phyloP scores from a whole-genome alignment of 2,113 vertebrate genomes.

The Chaenogobius annularis region DNA sequence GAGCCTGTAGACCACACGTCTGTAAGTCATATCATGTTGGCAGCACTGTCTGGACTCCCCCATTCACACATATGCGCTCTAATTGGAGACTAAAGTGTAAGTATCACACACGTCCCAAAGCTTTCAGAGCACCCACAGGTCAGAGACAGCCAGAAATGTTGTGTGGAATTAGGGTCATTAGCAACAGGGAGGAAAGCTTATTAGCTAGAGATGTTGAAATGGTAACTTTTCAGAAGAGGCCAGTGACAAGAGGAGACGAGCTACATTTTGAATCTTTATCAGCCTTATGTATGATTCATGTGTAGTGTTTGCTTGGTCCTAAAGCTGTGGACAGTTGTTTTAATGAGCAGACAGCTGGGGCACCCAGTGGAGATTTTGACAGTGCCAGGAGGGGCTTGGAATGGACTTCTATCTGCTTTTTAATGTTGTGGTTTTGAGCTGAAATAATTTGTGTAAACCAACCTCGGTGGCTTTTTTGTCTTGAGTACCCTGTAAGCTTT shows the following conservation, averaged over 20 bases:
- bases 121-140: constrained; percentile 27
- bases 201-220: constrained; percentile 32
- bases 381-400: neutral
- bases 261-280: constrained; percentile 20
- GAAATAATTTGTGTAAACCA: too few relatives aligned
- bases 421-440: too few relatives aligned
- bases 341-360: constrained; percentile 8
- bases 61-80: constrained; percentile 12
- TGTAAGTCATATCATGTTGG: constrained; percentile 59
- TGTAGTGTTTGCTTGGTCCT: constrained; percentile 15
- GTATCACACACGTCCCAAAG: neutral
- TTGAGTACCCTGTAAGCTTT: too few relatives aligned
- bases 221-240: constrained; percentile 1
- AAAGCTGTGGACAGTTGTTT: constrained; percentile 20
- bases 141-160: constrained; percentile 44
- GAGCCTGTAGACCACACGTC: constrained; percentile 36
- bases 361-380: constrained; percentile 5
- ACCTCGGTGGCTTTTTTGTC: too few relatives aligned
- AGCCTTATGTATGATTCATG: constrained; percentile 32
- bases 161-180: constrained; percentile 32
- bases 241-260: neutral
- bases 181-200: constrained; percentile 40
- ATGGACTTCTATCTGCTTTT: constrained; percentile 1
- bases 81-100: constrained; percentile 27
- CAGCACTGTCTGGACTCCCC: constrained; percentile 24